Evolutionary conservation across 2,113 vertebrate species (phyloP).

Genomic region (Ammospiza nelsoni): DNA sequence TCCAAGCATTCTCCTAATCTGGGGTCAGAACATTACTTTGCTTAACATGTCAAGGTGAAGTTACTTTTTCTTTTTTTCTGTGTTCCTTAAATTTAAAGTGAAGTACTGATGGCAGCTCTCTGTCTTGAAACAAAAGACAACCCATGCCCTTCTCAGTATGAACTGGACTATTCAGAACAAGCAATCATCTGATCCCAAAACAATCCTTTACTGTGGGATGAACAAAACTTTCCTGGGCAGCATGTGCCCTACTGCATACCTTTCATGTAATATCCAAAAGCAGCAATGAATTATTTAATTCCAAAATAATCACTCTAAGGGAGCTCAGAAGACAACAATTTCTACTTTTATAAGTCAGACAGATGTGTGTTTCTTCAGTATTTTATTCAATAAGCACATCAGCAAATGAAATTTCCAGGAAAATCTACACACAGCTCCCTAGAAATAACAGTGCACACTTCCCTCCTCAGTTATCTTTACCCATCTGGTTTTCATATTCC

Average conservation of each 20-base stretch:
- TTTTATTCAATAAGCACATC: constrained; percentile 75
- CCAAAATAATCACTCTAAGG: not conserved
- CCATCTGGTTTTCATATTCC: not conserved
- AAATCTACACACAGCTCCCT: not conserved
- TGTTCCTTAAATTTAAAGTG: not conserved
- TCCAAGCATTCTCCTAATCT: not conserved
- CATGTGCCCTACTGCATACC: fast-evolving
- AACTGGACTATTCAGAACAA: not conserved
- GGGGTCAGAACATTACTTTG: not conserved
- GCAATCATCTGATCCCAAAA: not conserved
- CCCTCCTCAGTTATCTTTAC: not conserved
- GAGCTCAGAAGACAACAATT: constrained; percentile 61
- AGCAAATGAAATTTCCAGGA: not conserved
- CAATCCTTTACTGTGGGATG: not conserved
- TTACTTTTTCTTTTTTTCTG: not conserved
- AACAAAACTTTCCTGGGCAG: not conserved
- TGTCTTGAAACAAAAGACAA: not conserved
- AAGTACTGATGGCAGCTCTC: not conserved
- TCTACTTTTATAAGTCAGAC: constrained; percentile 26
- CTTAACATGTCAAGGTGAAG: not conserved
- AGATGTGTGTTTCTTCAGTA: not conserved
- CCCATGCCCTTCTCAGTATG: fast-evolving
- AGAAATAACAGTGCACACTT: not conserved
- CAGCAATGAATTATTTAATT: not conserved
- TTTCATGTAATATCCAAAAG: not conserved